Base-by-base conservation (phyloP, 2,888 invertebrate genomes). In the Pammene aurita region DNA sequence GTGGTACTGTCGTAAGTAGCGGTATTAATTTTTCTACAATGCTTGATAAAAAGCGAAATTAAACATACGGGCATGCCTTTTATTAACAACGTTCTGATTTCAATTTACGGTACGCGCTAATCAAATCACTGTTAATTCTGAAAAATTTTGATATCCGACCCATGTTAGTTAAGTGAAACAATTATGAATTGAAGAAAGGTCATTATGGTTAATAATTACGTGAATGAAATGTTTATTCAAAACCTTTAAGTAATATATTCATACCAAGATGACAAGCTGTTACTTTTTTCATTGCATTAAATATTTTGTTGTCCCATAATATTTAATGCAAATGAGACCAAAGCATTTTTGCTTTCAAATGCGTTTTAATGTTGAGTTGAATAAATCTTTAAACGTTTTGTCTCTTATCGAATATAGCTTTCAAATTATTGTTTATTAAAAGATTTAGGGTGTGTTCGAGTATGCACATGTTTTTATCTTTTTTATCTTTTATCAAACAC, bases 171-270 rank as follows among this genome's bases (percentile, higher is more conserved):
- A 41, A 48, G 42, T 14, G 11, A 46, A 60, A 48, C 13, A 14
- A 11, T 46, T n/a, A 16, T 44, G n/a, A 44, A 35, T 35, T 7
- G n/a, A 16, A 48, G 57, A 42, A 46, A 60, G 44, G 13, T 2
- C 9, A 57, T 57, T 42, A 57, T 26, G 18, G n/a, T 44, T 58
- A 0, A 7, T 60, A 60, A 60, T 57, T 57, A 57, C 42, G 57
- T 42, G 34, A 14, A 14, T 48, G 9, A 18, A 58, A 16, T 58
- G 26, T 16, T 13, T 46, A 58, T 13, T 46, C 14, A n/a, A 26
- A 34, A 44, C 26, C 7, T n/a, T 57, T 0, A 9, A 5, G n/a
- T 9, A 58, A 44, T 44, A 34, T 42, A 58, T 57, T 42, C 42
- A 57, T 44, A n/a, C n/a, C n/a, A n/a, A 18, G 44, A n/a, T 57